Conservation (phyloP, 2,113 vertebrate genomes). For the Petaurus breviceps region DNA sequence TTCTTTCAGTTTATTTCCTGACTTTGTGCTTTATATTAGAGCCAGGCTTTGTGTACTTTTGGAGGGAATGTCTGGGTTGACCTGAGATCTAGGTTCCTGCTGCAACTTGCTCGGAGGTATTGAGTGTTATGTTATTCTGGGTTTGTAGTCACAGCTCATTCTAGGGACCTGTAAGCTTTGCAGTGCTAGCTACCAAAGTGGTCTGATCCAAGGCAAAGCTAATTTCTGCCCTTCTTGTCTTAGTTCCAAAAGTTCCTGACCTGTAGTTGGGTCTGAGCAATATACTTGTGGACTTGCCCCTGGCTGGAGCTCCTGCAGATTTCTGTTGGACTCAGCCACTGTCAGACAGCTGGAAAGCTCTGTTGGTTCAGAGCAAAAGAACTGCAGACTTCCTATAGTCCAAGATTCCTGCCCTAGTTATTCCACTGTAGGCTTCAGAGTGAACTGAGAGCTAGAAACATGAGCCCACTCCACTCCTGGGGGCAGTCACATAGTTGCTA, state of each 20-base stretch:
- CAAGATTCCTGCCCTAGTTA: background rate
- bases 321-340: background rate
- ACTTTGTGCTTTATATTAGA: background rate
- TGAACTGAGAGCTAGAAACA: background rate
- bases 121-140: background rate
- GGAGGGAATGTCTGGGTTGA: background rate
- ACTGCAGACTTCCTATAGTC: background rate
- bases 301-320: background rate
- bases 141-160: background rate
- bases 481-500: background rate
- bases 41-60: background rate
- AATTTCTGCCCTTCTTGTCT: background rate
- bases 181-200: background rate
- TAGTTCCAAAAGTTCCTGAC: background rate
- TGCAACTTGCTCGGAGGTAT: background rate
- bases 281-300: background rate
- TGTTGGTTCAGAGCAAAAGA: background rate
- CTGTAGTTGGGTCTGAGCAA: background rate
- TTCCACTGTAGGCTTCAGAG: background rate
- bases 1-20: background rate
- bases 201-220: background rate
- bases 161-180: background rate
- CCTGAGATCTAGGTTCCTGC: background rate
- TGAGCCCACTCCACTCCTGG: background rate
- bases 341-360: background rate